phyloP scores from a whole-genome alignment of 2,797 vertebrate species.

The Squalus acanthias region DNA sequence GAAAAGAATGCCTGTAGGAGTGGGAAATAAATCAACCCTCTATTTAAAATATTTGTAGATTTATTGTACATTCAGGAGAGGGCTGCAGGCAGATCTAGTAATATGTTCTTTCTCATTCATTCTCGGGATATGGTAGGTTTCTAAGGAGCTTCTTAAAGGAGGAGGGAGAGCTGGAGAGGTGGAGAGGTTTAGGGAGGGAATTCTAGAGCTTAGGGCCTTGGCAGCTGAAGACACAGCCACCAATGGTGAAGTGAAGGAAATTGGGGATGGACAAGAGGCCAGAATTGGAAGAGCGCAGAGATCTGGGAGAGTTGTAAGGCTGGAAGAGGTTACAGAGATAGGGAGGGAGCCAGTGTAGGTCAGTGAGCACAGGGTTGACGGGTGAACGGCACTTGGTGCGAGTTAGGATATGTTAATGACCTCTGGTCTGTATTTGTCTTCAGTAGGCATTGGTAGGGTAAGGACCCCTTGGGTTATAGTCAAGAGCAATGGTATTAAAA shows the following conservation, averaged over 20 bases:
- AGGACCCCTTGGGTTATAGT: background rate
- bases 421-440: background rate
- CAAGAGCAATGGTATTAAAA: background rate
- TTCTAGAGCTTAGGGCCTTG: background rate
- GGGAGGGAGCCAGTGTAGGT: background rate
- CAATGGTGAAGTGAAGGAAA: too few relatives aligned
- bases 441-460: background rate
- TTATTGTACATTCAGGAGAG: background rate
- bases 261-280: background rate
- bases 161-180: too few relatives aligned
- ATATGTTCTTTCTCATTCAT: background rate
- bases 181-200: background rate
- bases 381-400: background rate
- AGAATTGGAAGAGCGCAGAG: background rate
- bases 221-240: background rate
- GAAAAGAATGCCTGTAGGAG: background rate
- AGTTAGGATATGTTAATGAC: background rate
- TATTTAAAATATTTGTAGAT: background rate
- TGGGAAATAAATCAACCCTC: background rate
- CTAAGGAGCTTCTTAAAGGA: background rate
- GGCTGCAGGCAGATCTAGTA: background rate
- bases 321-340: background rate
- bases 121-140: background rate
- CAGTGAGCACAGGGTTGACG: background rate
- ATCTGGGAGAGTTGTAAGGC: background rate